Base-by-base conservation (phyloP, 1,140 invertebrate genomes). In the Drosophila punjabiensis region DNA sequence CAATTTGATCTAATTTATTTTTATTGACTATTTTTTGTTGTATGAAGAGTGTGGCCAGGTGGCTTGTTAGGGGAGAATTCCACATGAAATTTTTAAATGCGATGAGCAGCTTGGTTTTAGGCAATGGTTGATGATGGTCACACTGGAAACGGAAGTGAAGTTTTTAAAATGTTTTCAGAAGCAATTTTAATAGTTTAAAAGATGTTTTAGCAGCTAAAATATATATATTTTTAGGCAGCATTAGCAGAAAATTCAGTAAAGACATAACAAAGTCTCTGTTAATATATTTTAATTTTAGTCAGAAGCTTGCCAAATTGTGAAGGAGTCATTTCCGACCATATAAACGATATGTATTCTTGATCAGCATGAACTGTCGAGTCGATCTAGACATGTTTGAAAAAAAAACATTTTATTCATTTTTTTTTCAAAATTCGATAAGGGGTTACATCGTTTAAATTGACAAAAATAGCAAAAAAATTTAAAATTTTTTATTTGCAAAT, bases 1-100 rank as follows among this genome's bases (percentile, higher is more conserved):
- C 70, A 78, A 77, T 61, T 59, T 64, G 28, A 71, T 18, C 47
- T 50, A 68, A 68, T 68, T 68, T 63, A 32, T 59, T 65, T 41
- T 65, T 39, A 58, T 58, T 58, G 55, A 58, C 55, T 39, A 58
- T 39, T 60, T 63, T 39, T 65, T 60, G 63, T 60, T 65, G 53
- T 65, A 58, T 35, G 14, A 0, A n/a, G 5, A 39, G 35, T 39
- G 55, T 58, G 55, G 24, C 55, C 55, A 58, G 20, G 5, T 37
- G 14, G 14, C 2, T 2, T 2, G 30, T 0, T 0, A 18, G 11
- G 3, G 3, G 3, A 1, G 0, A 33, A 20, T 18, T 8, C 32
- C 30, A 18, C n/a, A 7, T 18, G 30, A 18, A 32, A 18, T 4
- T 33, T 30, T 2, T 24, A 24, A 24, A 24, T 3, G 14, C 6